These are phyloP conservation scores for Otocyon megalotis DNA, from an alignment of 2,113 vertebrate genomes.

Conservation along the genomic window DNA sequence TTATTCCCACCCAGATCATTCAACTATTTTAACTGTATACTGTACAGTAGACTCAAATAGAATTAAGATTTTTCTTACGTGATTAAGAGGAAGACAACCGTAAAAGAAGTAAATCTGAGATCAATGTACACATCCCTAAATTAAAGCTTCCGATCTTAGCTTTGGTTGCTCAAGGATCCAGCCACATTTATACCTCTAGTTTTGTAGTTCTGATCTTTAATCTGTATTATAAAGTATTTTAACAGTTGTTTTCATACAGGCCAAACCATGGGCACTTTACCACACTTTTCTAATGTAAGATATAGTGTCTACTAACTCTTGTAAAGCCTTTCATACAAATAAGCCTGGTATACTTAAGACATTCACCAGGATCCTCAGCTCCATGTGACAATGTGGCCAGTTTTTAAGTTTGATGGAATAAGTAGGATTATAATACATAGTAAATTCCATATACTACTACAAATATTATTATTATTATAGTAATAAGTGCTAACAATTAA, in stretches of 20 bases:
- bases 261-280: not conserved
- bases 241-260: not conserved
- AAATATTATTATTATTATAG: not conserved
- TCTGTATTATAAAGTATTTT: constrained; percentile 7
- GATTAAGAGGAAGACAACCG: not conserved
- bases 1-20: not conserved
- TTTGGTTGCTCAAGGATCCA: not conserved
- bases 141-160: not conserved
- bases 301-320: not conserved
- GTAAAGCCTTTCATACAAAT: constrained; percentile 8
- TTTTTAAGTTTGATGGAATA: not conserved
- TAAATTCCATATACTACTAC: not conserved
- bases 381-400: not conserved
- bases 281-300: not conserved
- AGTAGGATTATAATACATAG: not conserved
- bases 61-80: not conserved
- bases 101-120: constrained; percentile 29
- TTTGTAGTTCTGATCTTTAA: not conserved
- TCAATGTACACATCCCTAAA: not conserved
- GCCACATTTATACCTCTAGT: not conserved
- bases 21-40: not conserved
- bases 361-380: not conserved
- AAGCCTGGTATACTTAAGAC: not conserved
- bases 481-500: constrained; percentile 26
- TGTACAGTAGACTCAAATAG: not conserved